Evolutionary conservation across 2,797 vertebrate species (phyloP), one percentile per base, ranked within the genome.

Genomic region (Muraenolepis orangiensis): DNA sequence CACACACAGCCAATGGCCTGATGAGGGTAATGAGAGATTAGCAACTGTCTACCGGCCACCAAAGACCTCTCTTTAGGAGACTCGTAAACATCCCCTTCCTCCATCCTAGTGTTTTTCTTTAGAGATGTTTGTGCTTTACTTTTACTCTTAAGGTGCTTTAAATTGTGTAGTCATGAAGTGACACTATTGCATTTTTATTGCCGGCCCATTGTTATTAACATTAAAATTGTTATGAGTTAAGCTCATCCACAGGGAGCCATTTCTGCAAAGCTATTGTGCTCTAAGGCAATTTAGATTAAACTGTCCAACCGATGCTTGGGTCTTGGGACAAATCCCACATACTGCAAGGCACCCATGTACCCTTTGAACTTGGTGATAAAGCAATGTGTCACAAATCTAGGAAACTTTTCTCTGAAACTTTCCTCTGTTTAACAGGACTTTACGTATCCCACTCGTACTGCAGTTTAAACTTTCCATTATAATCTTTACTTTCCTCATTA

Each of bases 11-110:
- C 87, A 87, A 80, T 78, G 82, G 87, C 80, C 85, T 89, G 91
- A 91, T 89, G 89, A 90, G 85, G 85, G 82, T 90, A 91, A 90
- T 90, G 90, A 87, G 87, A 88, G 90, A 91, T 91, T 89, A 90
- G 88, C 81, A 77, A 80, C 85, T 83, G 83, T 89, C 90, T 85
- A 79, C 83, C 67, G 76, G 87, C 81, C 86, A 89, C 83, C 78
- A 84, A 84, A 90, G 89, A 90, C 88, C 91, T 90, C 87, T 89
- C 84, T 78, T 77, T 74, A 31, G 73, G 84, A 84, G 76, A 80
- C 81, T 85, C 85, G 85, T 85, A 89, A 90, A 90, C 90, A 90
- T 84, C 81, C 51, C 57, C 42, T 34, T 34, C 38, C 73, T 31
- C 72, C 26, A 29, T 4, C 31, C 31, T 34, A n/a, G 38, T 72